phyloP scores from a whole-genome alignment of 1,140 invertebrate species.

The Drosophila ananassae region DNA sequence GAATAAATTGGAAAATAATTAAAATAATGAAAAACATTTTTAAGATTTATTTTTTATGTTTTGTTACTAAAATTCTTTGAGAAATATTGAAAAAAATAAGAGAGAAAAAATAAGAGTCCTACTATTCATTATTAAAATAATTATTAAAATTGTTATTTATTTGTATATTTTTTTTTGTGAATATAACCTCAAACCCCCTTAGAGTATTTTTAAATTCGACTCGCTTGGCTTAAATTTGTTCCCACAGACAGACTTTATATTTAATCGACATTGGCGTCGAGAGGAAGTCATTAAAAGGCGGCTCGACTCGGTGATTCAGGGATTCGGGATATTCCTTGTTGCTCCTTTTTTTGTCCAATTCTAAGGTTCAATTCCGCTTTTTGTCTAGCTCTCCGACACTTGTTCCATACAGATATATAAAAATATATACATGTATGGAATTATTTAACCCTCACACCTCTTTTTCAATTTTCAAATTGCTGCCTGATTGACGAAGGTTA shows the following conservation, averaged over 20 bases:
- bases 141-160: too few species aligned
- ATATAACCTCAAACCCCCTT: too few species aligned
- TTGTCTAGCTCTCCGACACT: slow-evolving; percentile 71
- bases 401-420: slow-evolving; percentile 12
- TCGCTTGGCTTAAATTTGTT: neutral
- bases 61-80: too few species aligned
- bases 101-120: too few species aligned
- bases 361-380: slow-evolving; percentile 61
- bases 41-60: too few species aligned
- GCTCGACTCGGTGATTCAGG: slow-evolving; percentile 16
- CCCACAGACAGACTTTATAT: slow-evolving; percentile 34
- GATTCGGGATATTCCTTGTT: neutral
- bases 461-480: slow-evolving; percentile 32
- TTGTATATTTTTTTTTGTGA: too few species aligned
- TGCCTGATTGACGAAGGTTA: slow-evolving; percentile 66
- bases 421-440: neutral
- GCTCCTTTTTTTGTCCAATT: neutral
- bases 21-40: too few species aligned
- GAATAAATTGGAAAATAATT: too few species aligned
- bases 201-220: slow-evolving; percentile 21
- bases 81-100: too few species aligned
- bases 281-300: slow-evolving; percentile 71
- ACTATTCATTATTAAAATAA: too few species aligned
- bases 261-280: slow-evolving; percentile 26
- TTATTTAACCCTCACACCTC: slow-evolving; percentile 7